Evolutionary conservation across 2,888 invertebrate genomes (phyloP).

Genomic region (Cosmia pyralina): DNA sequence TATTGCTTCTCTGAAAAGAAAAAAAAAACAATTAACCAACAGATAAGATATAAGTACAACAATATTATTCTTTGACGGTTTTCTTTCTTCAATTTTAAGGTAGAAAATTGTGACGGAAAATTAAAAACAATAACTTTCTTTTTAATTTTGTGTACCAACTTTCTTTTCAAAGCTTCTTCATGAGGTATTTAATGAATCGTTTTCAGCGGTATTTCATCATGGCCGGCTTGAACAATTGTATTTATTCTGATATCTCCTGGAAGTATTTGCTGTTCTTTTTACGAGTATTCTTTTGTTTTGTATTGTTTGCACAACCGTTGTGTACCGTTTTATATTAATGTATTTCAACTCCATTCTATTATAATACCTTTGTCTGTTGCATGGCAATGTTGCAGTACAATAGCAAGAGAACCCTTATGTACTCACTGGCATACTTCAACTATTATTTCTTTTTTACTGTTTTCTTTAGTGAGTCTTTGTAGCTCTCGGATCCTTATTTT

Average conservation of each 20-base stretch:
- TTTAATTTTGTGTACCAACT: not conserved
- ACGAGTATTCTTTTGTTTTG: not conserved
- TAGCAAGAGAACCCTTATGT: not conserved
- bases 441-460: not conserved
- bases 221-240: not conserved
- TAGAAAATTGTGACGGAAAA: slow-evolving; percentile 1
- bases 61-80: not conserved
- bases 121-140: not conserved
- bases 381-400: not conserved
- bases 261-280: not conserved
- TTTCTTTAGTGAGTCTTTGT: too few relatives aligned
- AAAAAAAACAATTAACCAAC: not conserved
- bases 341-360: slow-evolving; percentile 3
- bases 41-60: not conserved
- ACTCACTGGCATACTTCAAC: not conserved
- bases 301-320: not conserved
- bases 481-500: not conserved
- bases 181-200: slow-evolving; percentile 4
- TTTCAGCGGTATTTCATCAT: slow-evolving; percentile 9
- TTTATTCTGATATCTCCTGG: slow-evolving; percentile 8
- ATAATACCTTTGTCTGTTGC: not conserved
- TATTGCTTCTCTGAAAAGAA: too few relatives aligned
- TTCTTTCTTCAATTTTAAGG: not conserved
- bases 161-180: not conserved
- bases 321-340: not conserved